Conservation (phyloP, 1,140 invertebrate species). For the Onthophagus taurus region DNA sequence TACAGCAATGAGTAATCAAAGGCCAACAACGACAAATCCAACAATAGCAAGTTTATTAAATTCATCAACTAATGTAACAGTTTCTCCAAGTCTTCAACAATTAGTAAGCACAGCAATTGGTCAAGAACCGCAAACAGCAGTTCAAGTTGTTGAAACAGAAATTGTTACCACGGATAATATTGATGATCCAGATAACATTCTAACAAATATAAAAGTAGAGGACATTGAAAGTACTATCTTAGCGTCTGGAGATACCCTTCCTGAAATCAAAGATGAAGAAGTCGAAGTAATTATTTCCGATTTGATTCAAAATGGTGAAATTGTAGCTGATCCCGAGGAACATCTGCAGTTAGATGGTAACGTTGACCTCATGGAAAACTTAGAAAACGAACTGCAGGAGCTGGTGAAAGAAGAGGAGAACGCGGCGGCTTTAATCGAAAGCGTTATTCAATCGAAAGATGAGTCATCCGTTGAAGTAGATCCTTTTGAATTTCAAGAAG, state of each 20-base stretch:
- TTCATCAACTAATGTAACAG: conserved; percentile 37
- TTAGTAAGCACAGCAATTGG: conserved; percentile 36
- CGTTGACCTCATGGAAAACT: conserved; percentile 33
- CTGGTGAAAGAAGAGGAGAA: conserved; percentile 26
- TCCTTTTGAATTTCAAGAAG: conserved; percentile 37
- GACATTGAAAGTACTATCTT: conserved; percentile 34
- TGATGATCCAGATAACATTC: conserved; percentile 21
- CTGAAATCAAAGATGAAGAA: conserved; percentile 36
- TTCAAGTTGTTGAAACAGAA: conserved; percentile 11
- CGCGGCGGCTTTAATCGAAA: conserved; percentile 15
- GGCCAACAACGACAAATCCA: conserved; percentile 35
- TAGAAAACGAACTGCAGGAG: conserved; percentile 33
- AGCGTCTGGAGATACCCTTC: conserved; percentile 30
- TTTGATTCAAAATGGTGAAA: conserved; percentile 35
- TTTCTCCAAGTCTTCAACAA: conserved; percentile 38
- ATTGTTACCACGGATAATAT: conserved; percentile 27
- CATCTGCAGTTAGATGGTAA: conserved; percentile 33
- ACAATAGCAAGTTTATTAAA: conserved; percentile 48
- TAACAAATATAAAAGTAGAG: conserved; percentile 33
- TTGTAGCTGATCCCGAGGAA: conserved; percentile 35
- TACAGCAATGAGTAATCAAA: conserved; percentile 33
- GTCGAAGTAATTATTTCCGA: conserved; percentile 36
- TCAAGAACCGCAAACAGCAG: conserved; percentile 31
- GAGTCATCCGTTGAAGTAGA: conserved; percentile 39
- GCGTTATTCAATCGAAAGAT: conserved; percentile 31